A percentile compares a stretch with the other conserved stretches of the same genome.
Conservation (phyloP, 2,113 vertebrate species). For the Scophthalmus maximus region DNA sequence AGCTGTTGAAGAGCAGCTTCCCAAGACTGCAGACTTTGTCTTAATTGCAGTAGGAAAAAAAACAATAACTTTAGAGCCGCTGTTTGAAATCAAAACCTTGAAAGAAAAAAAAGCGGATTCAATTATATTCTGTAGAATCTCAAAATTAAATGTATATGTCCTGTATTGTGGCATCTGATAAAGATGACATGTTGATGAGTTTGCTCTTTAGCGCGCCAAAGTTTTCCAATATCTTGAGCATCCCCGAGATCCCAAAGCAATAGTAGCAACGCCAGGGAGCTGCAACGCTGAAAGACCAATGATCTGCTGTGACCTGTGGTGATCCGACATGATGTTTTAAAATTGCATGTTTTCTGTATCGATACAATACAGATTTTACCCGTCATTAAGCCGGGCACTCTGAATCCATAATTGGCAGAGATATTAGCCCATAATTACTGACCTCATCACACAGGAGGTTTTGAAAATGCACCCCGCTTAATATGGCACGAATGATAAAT, state of each 20-base stretch:
- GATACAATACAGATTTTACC: conserved; percentile 78
- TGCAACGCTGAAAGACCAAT: conserved; percentile 66
- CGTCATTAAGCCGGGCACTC: conserved; percentile 74
- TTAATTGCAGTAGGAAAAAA: conserved; percentile 27
- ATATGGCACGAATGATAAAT: conserved; percentile 79
- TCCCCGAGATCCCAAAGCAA: conserved; percentile 23
- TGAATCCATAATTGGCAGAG: conserved; percentile 79
- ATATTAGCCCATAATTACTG: conserved; percentile 81
- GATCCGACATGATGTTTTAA: conserved; percentile 78
- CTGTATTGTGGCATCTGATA: background rate
- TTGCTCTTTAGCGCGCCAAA: conserved; percentile 22
- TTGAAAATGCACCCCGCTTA: conserved; percentile 71
- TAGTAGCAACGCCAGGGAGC: conserved; percentile 38
- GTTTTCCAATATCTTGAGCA: conserved; percentile 18
- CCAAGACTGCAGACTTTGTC: conserved; percentile 25
- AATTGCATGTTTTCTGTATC: conserved; percentile 75
- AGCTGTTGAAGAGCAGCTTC: conserved; percentile 48
- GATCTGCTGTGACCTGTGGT: conserved; percentile 71
- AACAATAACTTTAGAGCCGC: background rate
- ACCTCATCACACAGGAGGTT: conserved; percentile 74
- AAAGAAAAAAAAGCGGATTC: background rate
- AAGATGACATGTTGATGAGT: conserved; percentile 5
- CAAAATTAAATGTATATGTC: background rate
- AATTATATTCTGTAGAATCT: background rate
- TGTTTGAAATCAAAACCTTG: background rate